A percentile compares a stretch with the other conserved stretches of the same genome.
These are phyloP conservation scores for Papilio protenor DNA, from an alignment of 2,888 invertebrate genomes.

Conservation along the genomic window DNA sequence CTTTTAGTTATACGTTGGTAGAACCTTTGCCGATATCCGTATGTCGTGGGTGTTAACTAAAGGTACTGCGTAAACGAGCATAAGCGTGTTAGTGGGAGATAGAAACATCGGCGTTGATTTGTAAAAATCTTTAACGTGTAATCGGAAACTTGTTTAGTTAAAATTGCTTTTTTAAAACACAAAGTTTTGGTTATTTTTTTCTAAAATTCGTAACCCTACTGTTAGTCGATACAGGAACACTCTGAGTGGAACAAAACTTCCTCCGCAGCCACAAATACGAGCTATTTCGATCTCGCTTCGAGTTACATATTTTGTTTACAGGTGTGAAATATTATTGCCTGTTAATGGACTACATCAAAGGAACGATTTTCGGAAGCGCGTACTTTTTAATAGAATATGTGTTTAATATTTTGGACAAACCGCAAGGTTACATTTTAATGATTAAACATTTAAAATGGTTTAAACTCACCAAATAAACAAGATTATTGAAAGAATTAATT, in stretches of 20 bases:
- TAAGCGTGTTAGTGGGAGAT: no score
- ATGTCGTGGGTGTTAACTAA: no score
- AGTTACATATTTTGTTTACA: constrained; percentile 42
- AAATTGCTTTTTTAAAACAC: neutral
- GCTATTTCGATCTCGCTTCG: constrained; percentile 45
- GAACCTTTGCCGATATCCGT: no score
- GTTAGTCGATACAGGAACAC: constrained; percentile 16
- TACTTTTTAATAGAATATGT: neutral
- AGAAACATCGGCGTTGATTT: no score
- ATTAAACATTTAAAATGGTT: no score
- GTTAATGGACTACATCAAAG: constrained; percentile 43
- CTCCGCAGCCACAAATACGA: constrained; percentile 47
- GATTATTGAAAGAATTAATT: no score
- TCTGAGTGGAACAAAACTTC: constrained; percentile 54
- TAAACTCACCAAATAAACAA: no score
- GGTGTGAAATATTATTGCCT: constrained; percentile 42
- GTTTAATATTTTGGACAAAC: no score
- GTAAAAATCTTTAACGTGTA: no score
- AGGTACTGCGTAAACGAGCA: no score
- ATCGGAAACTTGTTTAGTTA: neutral
- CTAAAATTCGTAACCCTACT: constrained; percentile 19
- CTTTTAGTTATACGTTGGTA: no score
- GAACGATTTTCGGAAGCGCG: constrained; percentile 15
- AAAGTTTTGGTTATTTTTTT: neutral
- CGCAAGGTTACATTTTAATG: no score